Conservation (phyloP, 2,797 vertebrate genomes). For the Eospalax fontanierii region DNA sequence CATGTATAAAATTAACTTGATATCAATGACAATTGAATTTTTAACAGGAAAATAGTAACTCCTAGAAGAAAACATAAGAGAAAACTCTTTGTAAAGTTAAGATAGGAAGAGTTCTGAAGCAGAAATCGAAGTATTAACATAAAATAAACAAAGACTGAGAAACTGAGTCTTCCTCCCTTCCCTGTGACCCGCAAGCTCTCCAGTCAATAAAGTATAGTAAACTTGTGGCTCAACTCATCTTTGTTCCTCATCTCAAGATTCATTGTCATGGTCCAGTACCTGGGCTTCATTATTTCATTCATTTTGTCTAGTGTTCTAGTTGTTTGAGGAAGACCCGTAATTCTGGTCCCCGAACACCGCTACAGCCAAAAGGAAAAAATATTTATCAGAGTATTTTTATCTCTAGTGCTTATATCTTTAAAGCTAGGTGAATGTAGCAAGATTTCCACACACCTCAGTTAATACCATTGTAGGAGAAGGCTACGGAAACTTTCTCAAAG, state of each 20-base stretch:
- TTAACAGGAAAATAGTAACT: neutral
- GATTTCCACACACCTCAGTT: neutral
- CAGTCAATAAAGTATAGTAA: neutral
- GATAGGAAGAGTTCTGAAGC: no score
- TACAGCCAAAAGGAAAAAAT: slow-evolving; percentile 28
- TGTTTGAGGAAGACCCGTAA: neutral
- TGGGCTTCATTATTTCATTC: neutral
- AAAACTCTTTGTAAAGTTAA: slow-evolving; percentile 12
- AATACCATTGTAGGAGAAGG: neutral
- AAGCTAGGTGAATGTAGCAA: neutral
- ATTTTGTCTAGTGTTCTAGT: neutral
- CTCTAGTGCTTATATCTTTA: neutral
- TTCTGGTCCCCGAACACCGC: neutral
- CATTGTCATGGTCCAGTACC: neutral
- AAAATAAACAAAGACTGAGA: no score
- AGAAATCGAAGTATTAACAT: no score
- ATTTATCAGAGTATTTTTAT: slow-evolving; percentile 50
- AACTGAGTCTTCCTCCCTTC: neutral
- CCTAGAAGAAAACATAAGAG: neutral
- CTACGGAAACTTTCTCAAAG: neutral
- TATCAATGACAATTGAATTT: neutral
- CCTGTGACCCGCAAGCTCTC: neutral
- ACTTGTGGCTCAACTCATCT: neutral
- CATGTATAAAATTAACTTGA: slow-evolving; percentile 15
- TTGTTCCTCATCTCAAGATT: neutral